Conservation (phyloP, 23 tunicate genomes). For the Clavelina lepadiformis region DNA sequence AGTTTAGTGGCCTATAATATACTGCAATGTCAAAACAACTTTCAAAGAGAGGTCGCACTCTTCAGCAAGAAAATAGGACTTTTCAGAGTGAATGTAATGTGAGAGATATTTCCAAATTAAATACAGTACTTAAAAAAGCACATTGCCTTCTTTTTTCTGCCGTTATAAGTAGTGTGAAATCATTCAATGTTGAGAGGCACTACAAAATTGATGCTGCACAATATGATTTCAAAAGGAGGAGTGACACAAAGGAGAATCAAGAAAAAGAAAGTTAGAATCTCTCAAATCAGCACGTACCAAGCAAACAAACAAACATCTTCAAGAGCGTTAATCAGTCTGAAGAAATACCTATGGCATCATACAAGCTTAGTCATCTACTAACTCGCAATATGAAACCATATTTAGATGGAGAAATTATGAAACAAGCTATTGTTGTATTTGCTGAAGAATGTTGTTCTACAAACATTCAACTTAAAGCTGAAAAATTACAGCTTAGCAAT, state of each 20-base stretch:
- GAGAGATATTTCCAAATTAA: conserved; percentile 24
- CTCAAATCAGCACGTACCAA: conserved; percentile 20
- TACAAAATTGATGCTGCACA: conserved; percentile 36
- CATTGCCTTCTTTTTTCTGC: too few species aligned
- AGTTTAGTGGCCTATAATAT: too few species aligned
- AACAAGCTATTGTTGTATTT: conserved; percentile 29
- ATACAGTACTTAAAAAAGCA: not conserved
- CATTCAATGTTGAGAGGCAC: conserved; percentile 28
- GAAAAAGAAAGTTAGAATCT: conserved; percentile 23
- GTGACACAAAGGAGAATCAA: conserved; percentile 31
- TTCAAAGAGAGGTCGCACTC: conserved; percentile 26
- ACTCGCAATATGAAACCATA: conserved; percentile 31
- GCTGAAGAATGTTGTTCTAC: conserved; percentile 41
- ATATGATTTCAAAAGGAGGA: conserved; percentile 33
- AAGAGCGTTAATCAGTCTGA: conserved; percentile 16
- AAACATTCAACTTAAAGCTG: conserved; percentile 28
- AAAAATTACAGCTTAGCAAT: conserved; percentile 48
- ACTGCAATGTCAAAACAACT: conserved; percentile 13
- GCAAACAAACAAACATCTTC: conserved; percentile 23
- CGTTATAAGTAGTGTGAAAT: conserved; percentile 10
- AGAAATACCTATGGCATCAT: conserved; percentile 38
- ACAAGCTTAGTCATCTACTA: conserved; percentile 26
- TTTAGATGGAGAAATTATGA: conserved; percentile 33
- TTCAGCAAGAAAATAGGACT: conserved; percentile 21
- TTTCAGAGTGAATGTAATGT: conserved; percentile 12